Conservation (phyloP, 2,888 invertebrate species). For the Eledona agricola region DNA sequence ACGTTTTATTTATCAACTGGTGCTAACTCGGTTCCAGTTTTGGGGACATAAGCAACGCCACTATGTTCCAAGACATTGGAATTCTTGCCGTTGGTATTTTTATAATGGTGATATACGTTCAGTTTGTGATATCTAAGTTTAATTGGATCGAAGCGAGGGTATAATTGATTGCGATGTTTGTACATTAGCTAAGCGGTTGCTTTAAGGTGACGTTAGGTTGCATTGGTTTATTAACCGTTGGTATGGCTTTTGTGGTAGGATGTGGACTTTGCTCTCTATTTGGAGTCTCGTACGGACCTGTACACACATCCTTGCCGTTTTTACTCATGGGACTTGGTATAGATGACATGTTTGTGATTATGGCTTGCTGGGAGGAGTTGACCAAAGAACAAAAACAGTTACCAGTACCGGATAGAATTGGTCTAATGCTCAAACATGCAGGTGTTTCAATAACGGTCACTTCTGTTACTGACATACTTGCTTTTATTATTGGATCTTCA, state of each 20-base stretch:
- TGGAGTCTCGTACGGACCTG: conserved; percentile 80
- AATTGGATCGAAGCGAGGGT: conserved; percentile 79
- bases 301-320: conserved; percentile 84
- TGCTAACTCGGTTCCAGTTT: conserved; percentile 67
- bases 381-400: conserved; percentile 64
- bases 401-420: conserved; percentile 72
- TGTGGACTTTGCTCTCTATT: conserved; percentile 76
- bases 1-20: conserved; percentile 11
- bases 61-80: conserved; percentile 78
- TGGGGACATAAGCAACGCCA: conserved; percentile 75
- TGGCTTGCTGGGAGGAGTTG: conserved; percentile 78
- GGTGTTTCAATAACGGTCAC: conserved; percentile 87
- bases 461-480: conserved; percentile 82
- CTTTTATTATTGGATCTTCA: conserved; percentile 80
- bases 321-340: conserved; percentile 82
- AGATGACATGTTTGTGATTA: conserved; percentile 88
- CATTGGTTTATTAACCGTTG: conserved; percentile 76
- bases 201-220: conserved; percentile 71
- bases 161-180: conserved; percentile 36
- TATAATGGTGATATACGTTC: conserved; percentile 79
- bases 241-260: conserved; percentile 76
- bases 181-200: conserved; percentile 15
- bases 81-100: conserved; percentile 73
- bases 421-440: conserved; percentile 77
- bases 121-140: conserved; percentile 75